Percentiles rank a stretch among this genome's conserved stretches.
Conservation (phyloP, 2,113 vertebrate genomes). For the Tupaia chinensis region DNA sequence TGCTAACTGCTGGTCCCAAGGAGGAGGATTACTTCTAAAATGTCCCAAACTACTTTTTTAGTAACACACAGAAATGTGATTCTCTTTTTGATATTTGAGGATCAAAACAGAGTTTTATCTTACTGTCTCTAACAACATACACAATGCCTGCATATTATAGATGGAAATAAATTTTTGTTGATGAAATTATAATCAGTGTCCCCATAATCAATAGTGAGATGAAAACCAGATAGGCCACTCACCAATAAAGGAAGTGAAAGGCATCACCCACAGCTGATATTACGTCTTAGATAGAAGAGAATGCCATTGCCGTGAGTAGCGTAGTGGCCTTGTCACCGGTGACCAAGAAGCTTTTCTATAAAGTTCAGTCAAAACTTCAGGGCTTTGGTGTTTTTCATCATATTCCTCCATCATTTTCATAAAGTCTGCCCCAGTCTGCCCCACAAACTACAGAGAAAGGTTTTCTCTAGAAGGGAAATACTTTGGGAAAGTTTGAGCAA, state of each 20-base stretch:
- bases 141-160: neutral
- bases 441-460: neutral
- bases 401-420: too few relatives aligned
- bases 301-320: neutral
- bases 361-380: neutral
- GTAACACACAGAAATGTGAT: neutral
- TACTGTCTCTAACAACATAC: neutral
- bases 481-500: neutral
- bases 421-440: too few relatives aligned
- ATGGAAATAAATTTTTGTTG: neutral
- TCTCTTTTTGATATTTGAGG: neutral
- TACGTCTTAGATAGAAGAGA: neutral
- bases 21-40: neutral
- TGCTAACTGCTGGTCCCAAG: too few relatives aligned
- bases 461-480: neutral
- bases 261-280: too few relatives aligned
- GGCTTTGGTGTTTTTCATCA: neutral
- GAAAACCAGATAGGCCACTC: neutral
- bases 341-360: neutral
- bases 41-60: neutral
- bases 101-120: neutral
- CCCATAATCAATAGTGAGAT: neutral
- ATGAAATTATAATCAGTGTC: neutral
- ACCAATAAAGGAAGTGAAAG: neutral
- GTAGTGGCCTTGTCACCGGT: neutral